Conservation (phyloP, 2,797 vertebrate genomes). For the Lophotriccus pileatus region DNA sequence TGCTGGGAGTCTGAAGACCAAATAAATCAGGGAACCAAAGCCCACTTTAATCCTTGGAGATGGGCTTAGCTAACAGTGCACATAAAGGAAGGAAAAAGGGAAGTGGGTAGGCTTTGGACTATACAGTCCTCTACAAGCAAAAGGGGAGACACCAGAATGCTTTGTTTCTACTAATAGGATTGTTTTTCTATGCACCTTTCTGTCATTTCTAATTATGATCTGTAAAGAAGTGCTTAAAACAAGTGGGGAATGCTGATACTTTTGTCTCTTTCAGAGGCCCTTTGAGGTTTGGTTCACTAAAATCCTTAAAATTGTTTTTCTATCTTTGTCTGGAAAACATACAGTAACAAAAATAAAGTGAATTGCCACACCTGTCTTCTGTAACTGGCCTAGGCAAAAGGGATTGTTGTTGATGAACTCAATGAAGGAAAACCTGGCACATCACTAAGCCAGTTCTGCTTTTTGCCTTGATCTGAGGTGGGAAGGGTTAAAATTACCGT, state of each 20-base stretch:
- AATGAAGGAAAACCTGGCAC: not conserved
- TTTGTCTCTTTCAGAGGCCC: not conserved
- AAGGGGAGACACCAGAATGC: not conserved
- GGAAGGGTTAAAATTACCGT: constrained; percentile 18
- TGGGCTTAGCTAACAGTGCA: not conserved
- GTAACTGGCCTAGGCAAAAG: not conserved
- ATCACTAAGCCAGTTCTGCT: not conserved
- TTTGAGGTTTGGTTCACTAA: not conserved
- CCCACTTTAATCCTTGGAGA: not conserved
- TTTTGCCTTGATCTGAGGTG: not conserved
- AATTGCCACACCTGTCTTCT: not conserved
- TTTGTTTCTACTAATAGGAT: not conserved
- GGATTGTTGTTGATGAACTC: not conserved
- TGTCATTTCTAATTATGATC: not conserved
- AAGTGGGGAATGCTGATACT: not conserved
- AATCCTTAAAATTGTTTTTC: not conserved
- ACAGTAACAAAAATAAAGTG: not conserved
- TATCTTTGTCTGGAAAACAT: not conserved
- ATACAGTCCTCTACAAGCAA: not conserved
- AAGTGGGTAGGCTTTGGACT: not conserved
- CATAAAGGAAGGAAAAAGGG: not conserved
- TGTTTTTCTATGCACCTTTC: not conserved
- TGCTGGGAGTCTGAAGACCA: not conserved
- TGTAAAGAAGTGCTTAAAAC: not conserved
- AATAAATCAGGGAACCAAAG: not conserved